These are phyloP conservation scores for Eretmochelys imbricata DNA, from an alignment of 2,113 vertebrate genomes.

Conservation along the genomic window DNA sequence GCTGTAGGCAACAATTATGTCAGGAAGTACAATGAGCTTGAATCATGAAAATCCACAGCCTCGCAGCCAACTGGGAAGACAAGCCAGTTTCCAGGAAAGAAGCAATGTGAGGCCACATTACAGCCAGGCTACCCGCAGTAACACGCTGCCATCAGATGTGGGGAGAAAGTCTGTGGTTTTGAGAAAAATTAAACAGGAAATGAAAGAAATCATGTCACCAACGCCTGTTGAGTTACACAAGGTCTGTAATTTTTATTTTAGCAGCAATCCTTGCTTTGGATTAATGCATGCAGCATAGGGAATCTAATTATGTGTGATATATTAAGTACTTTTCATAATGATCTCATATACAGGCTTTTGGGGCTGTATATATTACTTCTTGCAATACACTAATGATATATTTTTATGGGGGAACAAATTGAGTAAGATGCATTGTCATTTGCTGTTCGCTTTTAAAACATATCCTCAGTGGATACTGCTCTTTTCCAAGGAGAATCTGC, in stretches of 20 bases:
- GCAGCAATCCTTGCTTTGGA: not conserved
- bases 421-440: slow-evolving; percentile 46
- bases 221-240: slow-evolving; percentile 99
- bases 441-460: slow-evolving; percentile 25
- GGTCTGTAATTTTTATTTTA: slow-evolving; percentile 77
- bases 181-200: slow-evolving; percentile 96
- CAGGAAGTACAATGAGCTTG: slow-evolving; percentile 94
- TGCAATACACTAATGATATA: not conserved
- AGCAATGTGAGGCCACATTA: slow-evolving; percentile 89
- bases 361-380: slow-evolving; percentile 35
- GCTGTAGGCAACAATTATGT: slow-evolving; percentile 98
- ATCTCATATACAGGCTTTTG: slow-evolving; percentile 44
- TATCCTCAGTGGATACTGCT: slow-evolving; percentile 31
- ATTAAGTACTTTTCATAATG: slow-evolving; percentile 63
- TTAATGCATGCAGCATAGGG: slow-evolving; percentile 36
- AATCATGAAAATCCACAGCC: slow-evolving; percentile 89
- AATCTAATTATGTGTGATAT: slow-evolving; percentile 40
- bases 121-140: slow-evolving; percentile 89
- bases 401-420: slow-evolving; percentile 17
- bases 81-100: slow-evolving; percentile 98
- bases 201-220: slow-evolving; percentile 94
- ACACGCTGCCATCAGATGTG: slow-evolving; percentile 94
- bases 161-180: slow-evolving; percentile 92
- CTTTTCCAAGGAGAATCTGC: slow-evolving; percentile 5
- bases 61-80: slow-evolving; percentile 91